These are phyloP conservation scores for Otus sunia DNA, from an alignment of 2,113 vertebrate genomes.

Conservation along the genomic window DNA sequence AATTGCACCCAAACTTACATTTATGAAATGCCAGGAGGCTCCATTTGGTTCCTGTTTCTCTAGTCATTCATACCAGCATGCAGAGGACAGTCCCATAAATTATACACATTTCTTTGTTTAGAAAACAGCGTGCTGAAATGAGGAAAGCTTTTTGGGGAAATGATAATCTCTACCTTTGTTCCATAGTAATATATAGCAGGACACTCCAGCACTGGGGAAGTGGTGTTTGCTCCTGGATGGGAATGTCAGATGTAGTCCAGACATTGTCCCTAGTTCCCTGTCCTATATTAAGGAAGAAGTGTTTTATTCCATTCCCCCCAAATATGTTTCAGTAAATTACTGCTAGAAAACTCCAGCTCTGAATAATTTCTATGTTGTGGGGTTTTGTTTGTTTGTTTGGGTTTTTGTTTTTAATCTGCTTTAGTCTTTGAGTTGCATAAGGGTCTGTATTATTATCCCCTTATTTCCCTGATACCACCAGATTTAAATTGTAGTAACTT, in stretches of 20 bases:
- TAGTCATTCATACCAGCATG: background rate
- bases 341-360: background rate
- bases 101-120: background rate
- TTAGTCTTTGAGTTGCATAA: background rate
- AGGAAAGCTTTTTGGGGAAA: background rate
- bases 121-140: background rate
- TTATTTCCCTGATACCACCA: background rate
- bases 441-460: rapidly evolving
- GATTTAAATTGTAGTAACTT: background rate
- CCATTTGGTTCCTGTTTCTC: background rate
- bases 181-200: background rate
- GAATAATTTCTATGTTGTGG: background rate
- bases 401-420: background rate
- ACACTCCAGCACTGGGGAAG: background rate
- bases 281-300: background rate
- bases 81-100: background rate
- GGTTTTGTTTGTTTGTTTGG: background rate
- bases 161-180: background rate
- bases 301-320: background rate
- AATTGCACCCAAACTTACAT: background rate
- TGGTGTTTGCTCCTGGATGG: background rate
- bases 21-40: background rate
- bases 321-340: background rate
- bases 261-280: background rate
- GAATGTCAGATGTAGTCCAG: background rate